A percentile compares a stretch with the other conserved stretches of the same genome.
phyloP scores from a whole-genome alignment of 2,113 vertebrate species.

The Rhombomys opimus region DNA sequence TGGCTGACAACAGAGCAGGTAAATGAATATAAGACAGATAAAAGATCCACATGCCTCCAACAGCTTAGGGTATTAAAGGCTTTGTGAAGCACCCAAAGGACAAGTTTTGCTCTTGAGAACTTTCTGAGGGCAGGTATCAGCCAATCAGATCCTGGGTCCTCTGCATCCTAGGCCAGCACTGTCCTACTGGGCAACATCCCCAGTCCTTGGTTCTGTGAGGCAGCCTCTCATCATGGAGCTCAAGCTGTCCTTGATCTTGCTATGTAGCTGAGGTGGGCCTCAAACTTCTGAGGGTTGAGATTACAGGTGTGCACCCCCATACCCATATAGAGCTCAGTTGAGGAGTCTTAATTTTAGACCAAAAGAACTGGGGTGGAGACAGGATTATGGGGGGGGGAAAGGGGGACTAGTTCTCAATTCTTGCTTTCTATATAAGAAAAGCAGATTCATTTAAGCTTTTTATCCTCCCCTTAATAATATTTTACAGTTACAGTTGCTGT shows the following conservation, averaged over 20 bases:
- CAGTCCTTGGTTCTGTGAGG: neutral
- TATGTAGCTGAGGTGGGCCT: too few relatives aligned
- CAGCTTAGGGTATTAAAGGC: neutral
- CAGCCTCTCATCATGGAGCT: neutral
- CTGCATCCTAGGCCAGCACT: neutral
- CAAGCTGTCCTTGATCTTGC: neutral
- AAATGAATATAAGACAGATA: neutral
- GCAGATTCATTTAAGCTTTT: neutral
- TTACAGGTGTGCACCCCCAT: neutral
- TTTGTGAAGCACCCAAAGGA: neutral
- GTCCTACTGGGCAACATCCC: neutral
- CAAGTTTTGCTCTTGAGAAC: neutral
- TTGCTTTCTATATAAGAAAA: neutral
- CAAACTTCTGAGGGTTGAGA: neutral
- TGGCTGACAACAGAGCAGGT: neutral
- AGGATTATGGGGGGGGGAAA: neutral
- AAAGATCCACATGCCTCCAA: neutral
- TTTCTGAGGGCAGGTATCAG: neutral
- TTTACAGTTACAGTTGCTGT: neutral
- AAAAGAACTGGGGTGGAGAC: neutral
- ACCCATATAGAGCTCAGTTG: neutral
- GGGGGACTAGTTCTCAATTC: neutral
- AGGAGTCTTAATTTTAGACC: slow-evolving; percentile 7
- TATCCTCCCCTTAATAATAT: neutral
- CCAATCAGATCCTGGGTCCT: neutral